Evolutionary conservation across 2,888 invertebrate genomes (phyloP), one percentile per base, ranked within the genome.

Genomic region (Schizaphis graminum): DNA sequence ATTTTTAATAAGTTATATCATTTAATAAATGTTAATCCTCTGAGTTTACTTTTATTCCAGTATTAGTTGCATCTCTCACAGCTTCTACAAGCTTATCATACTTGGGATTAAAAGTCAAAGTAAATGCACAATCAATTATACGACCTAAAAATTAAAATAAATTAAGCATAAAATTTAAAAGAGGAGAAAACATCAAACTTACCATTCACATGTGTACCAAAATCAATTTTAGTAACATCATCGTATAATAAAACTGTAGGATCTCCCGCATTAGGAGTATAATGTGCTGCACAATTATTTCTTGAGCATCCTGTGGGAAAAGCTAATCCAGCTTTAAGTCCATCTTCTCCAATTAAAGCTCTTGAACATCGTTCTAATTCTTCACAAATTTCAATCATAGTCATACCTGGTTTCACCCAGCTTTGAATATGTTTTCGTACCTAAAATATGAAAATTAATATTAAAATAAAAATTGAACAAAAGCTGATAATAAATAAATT

Each of bases 301-400:
- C 99, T 97, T n/a, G 99, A 99, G 96, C 99, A 99, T 0, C 99
- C 99, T 0, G 99, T 99, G 0, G 99, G 99, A 96, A 99, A 99
- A 16, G 98, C 98, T 94, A 98, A 96, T 0, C 98, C 99, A 3
- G 99, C 99, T 95, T 99, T 98, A 16, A 99, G 96, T 1, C 99
- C 99, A 95, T 99, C 98, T 96, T 99, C 99, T 47, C 97, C 98
- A 95, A 99, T 99, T 95, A 99, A 96, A 95, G 97, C 97, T 56
- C 99, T 97, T 8, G 99, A 98, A 11, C 98, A 99, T 41, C 97
- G 97, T 96, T 99, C 99, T 94, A 99, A 96, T 95, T 99, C 98
- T 96, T 99, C 99, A 96, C 99, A 99, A 95, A 99, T 99, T 96
- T 99, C 97, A 95, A 99, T 99, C 99, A 99, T 99, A 0, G 98